Percentiles rank a stretch among this genome's conserved stretches.
Conservation (phyloP, 2,888 invertebrate genomes). For the Drosophila formosana region DNA sequence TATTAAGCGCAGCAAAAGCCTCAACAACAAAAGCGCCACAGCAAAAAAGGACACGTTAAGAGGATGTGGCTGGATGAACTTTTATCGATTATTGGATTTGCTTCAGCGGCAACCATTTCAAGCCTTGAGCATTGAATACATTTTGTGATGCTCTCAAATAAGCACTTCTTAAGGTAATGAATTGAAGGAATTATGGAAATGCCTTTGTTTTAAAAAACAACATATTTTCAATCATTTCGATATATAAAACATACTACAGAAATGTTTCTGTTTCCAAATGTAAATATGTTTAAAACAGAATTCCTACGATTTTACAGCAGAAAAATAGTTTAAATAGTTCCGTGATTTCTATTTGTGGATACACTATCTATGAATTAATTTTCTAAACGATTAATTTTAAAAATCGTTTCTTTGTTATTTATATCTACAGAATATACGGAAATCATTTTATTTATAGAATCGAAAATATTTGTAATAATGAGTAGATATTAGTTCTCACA, state of each 20-base stretch:
- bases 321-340: neutral
- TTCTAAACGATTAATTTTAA: neutral
- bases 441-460: neutral
- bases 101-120: conserved; percentile 6
- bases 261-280: neutral
- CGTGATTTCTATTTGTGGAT: neutral
- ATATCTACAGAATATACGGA: neutral
- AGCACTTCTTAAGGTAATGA: neutral
- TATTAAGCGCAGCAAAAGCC: conserved; percentile 81
- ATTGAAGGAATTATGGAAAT: conserved; percentile 28
- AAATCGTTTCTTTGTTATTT: neutral
- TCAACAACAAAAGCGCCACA: conserved; percentile 72
- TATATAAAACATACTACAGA: neutral
- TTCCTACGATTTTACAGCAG: neutral
- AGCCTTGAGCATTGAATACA: conserved; percentile 47
- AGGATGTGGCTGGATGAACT: conserved; percentile 51
- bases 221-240: neutral
- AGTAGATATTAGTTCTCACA: too few relatives aligned
- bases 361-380: neutral
- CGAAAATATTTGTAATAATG: neutral
- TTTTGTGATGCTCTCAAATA: neutral
- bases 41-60: conserved; percentile 26
- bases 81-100: conserved; percentile 79
- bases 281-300: neutral
- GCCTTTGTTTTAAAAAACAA: neutral